A percentile compares a stretch with the other conserved stretches of the same genome.
Evolutionary conservation across 2,797 vertebrate genomes (phyloP).

Genomic region (Mastacembelus armatus): DNA sequence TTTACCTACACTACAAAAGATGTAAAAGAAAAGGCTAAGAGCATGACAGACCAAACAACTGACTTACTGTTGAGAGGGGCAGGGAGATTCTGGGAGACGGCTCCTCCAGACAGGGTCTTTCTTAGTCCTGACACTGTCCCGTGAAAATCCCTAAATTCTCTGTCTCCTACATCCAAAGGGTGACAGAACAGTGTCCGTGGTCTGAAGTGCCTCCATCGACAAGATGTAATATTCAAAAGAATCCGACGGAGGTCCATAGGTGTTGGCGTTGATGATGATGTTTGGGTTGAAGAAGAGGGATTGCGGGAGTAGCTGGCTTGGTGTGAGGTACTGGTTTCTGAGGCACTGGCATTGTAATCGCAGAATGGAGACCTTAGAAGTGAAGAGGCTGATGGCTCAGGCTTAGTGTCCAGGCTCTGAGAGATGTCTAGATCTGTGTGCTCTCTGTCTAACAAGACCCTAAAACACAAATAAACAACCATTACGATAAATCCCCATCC

Average conservation of each 20-base stretch:
- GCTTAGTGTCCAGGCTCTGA: conserved; percentile 90
- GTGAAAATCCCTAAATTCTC: conserved; percentile 88
- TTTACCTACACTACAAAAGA: background rate
- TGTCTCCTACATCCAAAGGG: conserved; percentile 88
- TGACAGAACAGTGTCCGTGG: conserved; percentile 97
- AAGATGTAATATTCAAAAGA: conserved; percentile 96
- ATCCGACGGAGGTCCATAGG: conserved; percentile 95
- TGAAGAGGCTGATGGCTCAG: conserved; percentile 81
- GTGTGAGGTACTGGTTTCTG: conserved; percentile 88
- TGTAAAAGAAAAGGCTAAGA: background rate
- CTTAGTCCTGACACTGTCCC: conserved; percentile 89
- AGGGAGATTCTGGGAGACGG: conserved; percentile 85
- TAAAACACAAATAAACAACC: conserved; percentile 58
- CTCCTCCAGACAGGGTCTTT: conserved; percentile 89
- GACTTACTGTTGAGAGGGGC: conserved; percentile 80
- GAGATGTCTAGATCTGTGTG: conserved; percentile 89
- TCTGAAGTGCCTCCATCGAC: conserved; percentile 99
- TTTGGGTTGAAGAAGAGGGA: conserved; percentile 46
- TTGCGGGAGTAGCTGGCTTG: conserved; percentile 55
- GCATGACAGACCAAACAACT: background rate
- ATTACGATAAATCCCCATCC: background rate
- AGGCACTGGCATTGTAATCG: conserved; percentile 92
- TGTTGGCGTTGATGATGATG: conserved; percentile 41
- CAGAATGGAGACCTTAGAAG: conserved; percentile 81
- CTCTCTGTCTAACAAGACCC: conserved; percentile 94